Base-by-base conservation (phyloP, 2,113 vertebrate species). In the Bubo scandiacus region DNA sequence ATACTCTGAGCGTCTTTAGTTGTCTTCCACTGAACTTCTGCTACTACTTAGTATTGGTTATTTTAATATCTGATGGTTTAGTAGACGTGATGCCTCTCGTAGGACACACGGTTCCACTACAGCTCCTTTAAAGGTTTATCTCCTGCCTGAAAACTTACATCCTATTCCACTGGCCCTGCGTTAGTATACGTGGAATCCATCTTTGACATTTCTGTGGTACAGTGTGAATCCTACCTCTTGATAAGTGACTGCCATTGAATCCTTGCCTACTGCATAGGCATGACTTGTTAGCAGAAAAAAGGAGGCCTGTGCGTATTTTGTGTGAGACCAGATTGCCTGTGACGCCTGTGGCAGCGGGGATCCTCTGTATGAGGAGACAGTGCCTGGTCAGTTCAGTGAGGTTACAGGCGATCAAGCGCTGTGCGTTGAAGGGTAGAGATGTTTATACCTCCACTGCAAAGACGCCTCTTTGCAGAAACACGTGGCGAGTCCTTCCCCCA, bases 101-200 rank as follows among this genome's bases (percentile, higher is more conserved):
- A 38, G 55, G 27, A 10, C 38, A 23, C 43, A 1, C 5, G n/a
- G 30, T 54, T 81, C 59, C 81, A 40, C 74, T 82, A 36, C 45
- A 79, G 63, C 29, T 81, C 9, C 68, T 68, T 45, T 42, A 34
- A 36, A 73, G 55, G 18, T 77, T 22, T 15, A 4, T 29, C 59
- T 68, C 32, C 45, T 71, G 59, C 51, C 66, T 73, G n/a, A 68
- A 26, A 63, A 71, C 42, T 10, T 15, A 6, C 29, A 10, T 38
- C 43, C 49, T 32, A 6, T 45, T 63, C 32, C 21, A 9, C 3
- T 26, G n/a, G 29, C 63, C 29, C 54, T 20, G 68, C 6, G 2
- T 58, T 49, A 29, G 36, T 29, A 1, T 2, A 34, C 1, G 0
- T 23, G 81, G 25, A 30, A n/a, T 34, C 55, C 19, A 6, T 11